Evolutionary conservation across 2,888 invertebrate genomes (phyloP).

Genomic region (Troglohyphantes excavatus): DNA sequence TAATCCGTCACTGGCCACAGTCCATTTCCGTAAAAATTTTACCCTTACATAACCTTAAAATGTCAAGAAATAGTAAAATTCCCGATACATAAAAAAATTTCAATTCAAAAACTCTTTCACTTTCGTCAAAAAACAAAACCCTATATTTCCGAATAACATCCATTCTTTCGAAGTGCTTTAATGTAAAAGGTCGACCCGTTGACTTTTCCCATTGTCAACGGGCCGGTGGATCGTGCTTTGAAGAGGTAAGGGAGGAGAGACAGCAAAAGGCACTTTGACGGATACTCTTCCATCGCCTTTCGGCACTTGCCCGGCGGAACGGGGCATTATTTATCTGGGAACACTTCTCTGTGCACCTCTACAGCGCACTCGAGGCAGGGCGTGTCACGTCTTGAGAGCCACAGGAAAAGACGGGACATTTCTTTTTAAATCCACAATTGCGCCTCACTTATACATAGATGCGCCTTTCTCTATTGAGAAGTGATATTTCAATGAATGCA

Average conservation of each 20-base stretch:
- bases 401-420: neutral
- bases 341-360: constrained; percentile 48
- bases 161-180: no score
- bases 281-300: constrained; percentile 34
- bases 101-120: no score
- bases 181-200: no score
- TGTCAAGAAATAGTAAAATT: no score
- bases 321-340: constrained; percentile 28
- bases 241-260: neutral
- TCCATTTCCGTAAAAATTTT: no score
- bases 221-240: neutral
- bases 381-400: constrained; percentile 25
- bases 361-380: constrained; percentile 45
- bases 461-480: constrained; percentile 15
- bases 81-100: no score
- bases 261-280: constrained; percentile 62
- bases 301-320: constrained; percentile 4
- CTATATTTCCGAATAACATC: no score
- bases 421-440: neutral
- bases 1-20: no score
- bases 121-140: no score
- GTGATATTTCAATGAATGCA: no score
- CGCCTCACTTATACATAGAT: neutral
- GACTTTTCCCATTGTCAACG: no score
- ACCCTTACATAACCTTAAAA: no score